phyloP scores from a whole-genome alignment of 2,113 vertebrate genomes.

The Albula goreensis region DNA sequence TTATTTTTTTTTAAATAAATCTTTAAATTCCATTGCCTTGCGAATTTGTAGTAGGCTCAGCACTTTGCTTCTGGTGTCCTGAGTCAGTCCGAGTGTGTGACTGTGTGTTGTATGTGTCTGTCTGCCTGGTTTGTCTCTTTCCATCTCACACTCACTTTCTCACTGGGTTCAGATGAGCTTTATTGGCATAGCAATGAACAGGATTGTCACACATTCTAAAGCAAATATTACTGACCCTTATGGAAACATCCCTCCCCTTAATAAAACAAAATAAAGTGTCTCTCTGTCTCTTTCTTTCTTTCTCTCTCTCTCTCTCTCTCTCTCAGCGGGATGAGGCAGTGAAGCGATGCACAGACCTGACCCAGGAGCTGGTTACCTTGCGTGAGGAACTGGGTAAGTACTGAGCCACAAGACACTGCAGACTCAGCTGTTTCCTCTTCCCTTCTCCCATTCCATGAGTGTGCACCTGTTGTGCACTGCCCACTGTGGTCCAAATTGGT shows the following conservation, averaged over 20 bases:
- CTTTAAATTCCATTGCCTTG: too few relatives aligned
- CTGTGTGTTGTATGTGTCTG: too few relatives aligned
- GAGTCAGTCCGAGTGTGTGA: too few relatives aligned
- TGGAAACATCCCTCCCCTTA: not conserved
- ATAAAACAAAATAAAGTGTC: too few relatives aligned
- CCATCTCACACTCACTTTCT: not conserved
- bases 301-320: conserved; percentile 14
- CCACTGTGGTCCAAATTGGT: too few relatives aligned
- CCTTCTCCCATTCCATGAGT: not conserved
- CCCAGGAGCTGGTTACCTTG: conserved; percentile 75
- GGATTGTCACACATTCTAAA: not conserved
- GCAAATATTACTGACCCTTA: not conserved
- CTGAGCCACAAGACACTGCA: not conserved
- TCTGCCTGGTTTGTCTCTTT: not conserved
- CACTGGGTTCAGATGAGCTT: not conserved
- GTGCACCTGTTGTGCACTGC: too few relatives aligned
- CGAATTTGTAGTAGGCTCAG: too few relatives aligned
- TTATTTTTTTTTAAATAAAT: too few relatives aligned
- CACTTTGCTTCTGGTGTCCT: too few relatives aligned
- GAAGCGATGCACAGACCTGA: conserved; percentile 72
- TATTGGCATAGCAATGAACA: not conserved
- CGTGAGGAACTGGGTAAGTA: conserved; percentile 80
- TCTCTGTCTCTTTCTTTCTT: not conserved
- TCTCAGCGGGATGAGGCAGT: conserved; percentile 74
- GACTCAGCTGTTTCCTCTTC: not conserved